These are phyloP conservation scores for Brachypodius melanocephalos DNA, from an alignment of 2,113 vertebrate species.

Conservation along the genomic window DNA sequence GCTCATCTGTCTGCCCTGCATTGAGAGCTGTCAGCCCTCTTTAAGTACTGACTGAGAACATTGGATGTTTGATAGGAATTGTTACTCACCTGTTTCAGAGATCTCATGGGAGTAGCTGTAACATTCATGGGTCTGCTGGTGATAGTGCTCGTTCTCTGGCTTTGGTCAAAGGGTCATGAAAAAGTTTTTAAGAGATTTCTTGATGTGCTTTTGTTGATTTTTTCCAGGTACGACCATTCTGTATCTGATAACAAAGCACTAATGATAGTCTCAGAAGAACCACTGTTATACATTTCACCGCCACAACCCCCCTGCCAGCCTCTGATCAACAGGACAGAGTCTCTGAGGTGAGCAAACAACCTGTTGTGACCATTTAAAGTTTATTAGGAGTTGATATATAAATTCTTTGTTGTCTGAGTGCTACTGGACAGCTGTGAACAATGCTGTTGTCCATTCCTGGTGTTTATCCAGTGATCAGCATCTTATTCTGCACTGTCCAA, in stretches of 20 bases:
- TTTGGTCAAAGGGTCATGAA: not conserved
- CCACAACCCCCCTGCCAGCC: conserved; percentile 84
- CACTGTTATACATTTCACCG: conserved; percentile 80
- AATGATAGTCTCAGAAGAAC: conserved; percentile 89
- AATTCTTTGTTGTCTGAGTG: not conserved
- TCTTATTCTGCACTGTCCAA: not conserved
- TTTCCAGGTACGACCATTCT: conserved; percentile 58
- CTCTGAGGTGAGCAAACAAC: conserved; percentile 79
- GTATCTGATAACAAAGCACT: conserved; percentile 86
- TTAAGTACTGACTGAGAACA: not conserved
- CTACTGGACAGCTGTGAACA: not conserved
- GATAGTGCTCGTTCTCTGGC: not conserved
- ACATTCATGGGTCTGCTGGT: not conserved
- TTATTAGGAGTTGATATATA: not conserved
- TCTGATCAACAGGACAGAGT: conserved; percentile 88
- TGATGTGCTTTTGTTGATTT: not conserved
- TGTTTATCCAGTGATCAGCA: not conserved
- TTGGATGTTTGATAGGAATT: not conserved
- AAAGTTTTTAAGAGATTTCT: not conserved
- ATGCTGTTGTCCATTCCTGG: not conserved
- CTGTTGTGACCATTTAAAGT: not conserved
- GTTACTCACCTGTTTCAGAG: not conserved
- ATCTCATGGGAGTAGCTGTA: not conserved
- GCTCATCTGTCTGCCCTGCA: not conserved
- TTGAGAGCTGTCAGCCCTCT: not conserved